phyloP scores from a whole-genome alignment of 2,113 vertebrate species.

The Merops nubicus region DNA sequence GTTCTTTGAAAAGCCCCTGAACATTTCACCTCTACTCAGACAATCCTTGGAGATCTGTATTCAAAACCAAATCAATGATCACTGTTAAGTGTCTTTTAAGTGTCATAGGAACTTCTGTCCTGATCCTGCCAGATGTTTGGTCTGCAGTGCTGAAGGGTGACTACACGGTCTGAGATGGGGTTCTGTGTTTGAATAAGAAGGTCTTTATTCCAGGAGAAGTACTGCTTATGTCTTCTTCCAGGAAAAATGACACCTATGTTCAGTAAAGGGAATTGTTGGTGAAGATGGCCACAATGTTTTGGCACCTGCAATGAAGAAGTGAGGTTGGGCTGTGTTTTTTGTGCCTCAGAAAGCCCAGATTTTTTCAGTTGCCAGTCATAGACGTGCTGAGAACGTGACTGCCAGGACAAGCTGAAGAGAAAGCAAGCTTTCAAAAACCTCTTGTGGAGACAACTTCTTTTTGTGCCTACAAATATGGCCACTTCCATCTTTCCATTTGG shows the following conservation, averaged over 20 bases:
- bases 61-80: neutral
- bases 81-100: neutral
- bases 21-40: neutral
- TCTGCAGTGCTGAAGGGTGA: neutral
- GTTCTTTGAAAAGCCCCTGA: neutral
- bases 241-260: neutral
- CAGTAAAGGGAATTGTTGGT: neutral
- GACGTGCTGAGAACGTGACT: neutral
- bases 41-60: neutral
- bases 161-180: neutral
- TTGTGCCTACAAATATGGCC: conserved; percentile 26
- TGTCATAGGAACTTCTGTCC: neutral
- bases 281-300: neutral
- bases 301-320: neutral
- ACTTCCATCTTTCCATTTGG: neutral
- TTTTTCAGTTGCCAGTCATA: neutral
- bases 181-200: neutral
- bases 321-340: neutral
- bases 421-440: neutral
- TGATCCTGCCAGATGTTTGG: neutral
- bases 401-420: neutral
- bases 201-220: neutral
- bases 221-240: neutral
- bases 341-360: neutral
- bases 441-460: neutral